Evolutionary conservation across 2,888 invertebrate genomes (phyloP).

Genomic region (Hofmannophila pseudospretella): DNA sequence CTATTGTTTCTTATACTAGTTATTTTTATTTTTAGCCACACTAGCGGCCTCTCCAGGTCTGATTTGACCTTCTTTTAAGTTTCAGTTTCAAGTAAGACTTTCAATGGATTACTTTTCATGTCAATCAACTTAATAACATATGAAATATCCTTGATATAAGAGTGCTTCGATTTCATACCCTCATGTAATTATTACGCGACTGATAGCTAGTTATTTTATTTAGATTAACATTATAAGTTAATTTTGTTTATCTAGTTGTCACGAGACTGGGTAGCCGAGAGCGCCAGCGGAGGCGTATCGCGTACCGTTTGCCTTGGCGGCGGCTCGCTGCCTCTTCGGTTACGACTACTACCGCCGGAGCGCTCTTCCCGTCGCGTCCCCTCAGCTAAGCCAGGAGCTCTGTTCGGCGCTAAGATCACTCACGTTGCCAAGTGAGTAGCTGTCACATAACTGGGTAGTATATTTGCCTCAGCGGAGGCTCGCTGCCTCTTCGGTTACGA

Average conservation of each 20-base stretch:
- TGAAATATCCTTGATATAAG: too few relatives aligned
- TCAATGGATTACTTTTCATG: too few relatives aligned
- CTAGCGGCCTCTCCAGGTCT: too few relatives aligned
- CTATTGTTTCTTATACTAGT: too few relatives aligned
- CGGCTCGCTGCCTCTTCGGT: constrained; percentile 83
- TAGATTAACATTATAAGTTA: not conserved
- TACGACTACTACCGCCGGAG: constrained; percentile 91
- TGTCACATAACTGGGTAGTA: too few relatives aligned
- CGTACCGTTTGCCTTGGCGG: constrained; percentile 85
- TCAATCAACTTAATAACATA: too few relatives aligned
- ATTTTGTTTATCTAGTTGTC: constrained; percentile 77
- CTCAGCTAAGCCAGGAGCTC: constrained; percentile 90
- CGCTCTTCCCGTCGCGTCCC: constrained; percentile 90
- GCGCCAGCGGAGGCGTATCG: constrained; percentile 63
- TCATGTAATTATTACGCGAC: too few relatives aligned
- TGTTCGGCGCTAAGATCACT: constrained; percentile 94
- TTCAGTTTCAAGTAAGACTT: too few relatives aligned
- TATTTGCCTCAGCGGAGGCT: constrained; percentile 84
- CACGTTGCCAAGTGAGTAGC: constrained; percentile 89
- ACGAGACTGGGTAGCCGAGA: constrained; percentile 84
- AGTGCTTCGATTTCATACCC: too few relatives aligned
- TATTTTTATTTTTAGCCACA: too few relatives aligned
- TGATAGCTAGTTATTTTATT: too few relatives aligned
- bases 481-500: constrained; percentile 85
- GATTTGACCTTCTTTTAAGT: too few relatives aligned